These are phyloP conservation scores for Lasioglossum zephyrum DNA, from an alignment of 2,888 invertebrate genomes.

Conservation along the genomic window DNA sequence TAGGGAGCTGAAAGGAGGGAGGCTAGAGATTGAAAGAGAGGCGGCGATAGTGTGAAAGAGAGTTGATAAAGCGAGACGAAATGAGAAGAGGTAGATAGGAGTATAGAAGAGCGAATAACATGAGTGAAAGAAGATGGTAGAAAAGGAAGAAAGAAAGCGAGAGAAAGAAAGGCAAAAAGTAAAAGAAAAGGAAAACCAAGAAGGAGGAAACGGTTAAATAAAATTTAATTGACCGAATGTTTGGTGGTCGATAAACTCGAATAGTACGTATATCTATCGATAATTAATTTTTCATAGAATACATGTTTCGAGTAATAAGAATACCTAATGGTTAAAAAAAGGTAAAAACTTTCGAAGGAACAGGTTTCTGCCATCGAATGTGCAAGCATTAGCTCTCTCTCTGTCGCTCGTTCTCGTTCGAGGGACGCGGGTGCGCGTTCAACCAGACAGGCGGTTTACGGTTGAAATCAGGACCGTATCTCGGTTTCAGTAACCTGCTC, in stretches of 20 bases:
- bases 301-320: constrained; percentile 63
- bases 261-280: background rate
- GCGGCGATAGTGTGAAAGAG: constrained; percentile 5
- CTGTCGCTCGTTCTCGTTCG: constrained; percentile 61
- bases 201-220: constrained; percentile 2
- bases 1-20: constrained; percentile 30
- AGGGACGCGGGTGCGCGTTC: constrained; percentile 75
- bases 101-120: background rate
- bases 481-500: constrained; percentile 23
- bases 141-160: constrained; percentile 11
- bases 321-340: constrained; percentile 76
- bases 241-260: background rate
- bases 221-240: background rate
- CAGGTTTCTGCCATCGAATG: constrained; percentile 81
- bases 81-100: constrained; percentile 4
- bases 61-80: constrained; percentile 10
- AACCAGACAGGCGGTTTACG: constrained; percentile 80
- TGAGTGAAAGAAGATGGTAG: constrained; percentile 14
- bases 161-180: constrained; percentile 18
- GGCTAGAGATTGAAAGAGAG: background rate
- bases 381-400: constrained; percentile 65
- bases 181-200: background rate
- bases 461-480: constrained; percentile 75
- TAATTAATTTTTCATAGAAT: constrained; percentile 10
- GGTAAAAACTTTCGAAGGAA: constrained; percentile 79